Conservation (phyloP, 2,888 invertebrate genomes). For the Cephus nigrinus region DNA sequence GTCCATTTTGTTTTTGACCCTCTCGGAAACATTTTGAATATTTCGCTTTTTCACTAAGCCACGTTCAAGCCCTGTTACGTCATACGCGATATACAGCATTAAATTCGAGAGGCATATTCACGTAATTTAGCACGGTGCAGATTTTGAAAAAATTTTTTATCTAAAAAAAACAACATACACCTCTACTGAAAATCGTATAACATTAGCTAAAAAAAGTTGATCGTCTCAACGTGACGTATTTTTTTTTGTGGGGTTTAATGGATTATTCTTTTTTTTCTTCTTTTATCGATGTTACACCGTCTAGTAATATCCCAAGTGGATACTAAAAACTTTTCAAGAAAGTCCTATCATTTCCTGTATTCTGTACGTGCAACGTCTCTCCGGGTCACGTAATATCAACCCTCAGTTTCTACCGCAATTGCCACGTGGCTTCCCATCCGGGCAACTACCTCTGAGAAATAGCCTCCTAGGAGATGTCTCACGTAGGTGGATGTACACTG, state of each 20-base stretch:
- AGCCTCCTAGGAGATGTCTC: not conserved
- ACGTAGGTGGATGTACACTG: not conserved
- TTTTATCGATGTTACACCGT: not conserved
- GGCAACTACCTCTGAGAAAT: not conserved
- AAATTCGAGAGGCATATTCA: not conserved
- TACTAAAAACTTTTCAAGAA: not conserved
- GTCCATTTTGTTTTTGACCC: slow-evolving; percentile 9
- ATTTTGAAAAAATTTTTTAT: not conserved
- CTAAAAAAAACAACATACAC: rapidly evolving
- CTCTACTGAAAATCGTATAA: too few species aligned
- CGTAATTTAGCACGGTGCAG: not conserved
- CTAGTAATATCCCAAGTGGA: not conserved
- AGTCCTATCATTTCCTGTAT: not conserved
- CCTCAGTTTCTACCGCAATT: not conserved
- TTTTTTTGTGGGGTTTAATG: too few species aligned
- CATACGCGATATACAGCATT: not conserved
- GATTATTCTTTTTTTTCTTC: not conserved
- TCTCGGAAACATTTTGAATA: not conserved
- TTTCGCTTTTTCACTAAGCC: too few species aligned
- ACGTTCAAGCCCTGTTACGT: not conserved
- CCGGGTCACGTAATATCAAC: not conserved
- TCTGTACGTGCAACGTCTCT: not conserved
- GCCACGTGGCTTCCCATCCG: not conserved
- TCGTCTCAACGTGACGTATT: too few species aligned
- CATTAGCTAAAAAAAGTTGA: too few species aligned